These are phyloP conservation scores for Strigamia transsilvanica DNA, from an alignment of 2,888 invertebrate species.

Conservation along the genomic window DNA sequence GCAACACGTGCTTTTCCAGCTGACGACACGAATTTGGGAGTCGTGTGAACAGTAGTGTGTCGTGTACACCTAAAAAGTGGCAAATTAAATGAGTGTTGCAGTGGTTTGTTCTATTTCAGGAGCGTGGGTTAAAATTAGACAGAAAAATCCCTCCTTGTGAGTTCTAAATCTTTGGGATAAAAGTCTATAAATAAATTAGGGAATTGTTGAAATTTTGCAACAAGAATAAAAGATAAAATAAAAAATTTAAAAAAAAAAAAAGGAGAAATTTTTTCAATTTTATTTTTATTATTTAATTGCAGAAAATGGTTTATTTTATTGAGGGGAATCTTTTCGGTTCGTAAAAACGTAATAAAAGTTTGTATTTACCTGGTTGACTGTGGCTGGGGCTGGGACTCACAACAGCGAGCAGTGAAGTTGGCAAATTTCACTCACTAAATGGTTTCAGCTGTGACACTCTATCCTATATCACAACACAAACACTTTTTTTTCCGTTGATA, in stretches of 20 bases:
- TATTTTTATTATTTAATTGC: no score
- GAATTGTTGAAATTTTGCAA: no score
- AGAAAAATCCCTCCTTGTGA: constrained; percentile 7
- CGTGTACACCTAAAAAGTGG: background rate
- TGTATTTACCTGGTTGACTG: background rate
- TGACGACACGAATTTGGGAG: constrained; percentile 6
- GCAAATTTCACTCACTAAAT: background rate
- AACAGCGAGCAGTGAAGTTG: background rate
- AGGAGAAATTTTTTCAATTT: no score
- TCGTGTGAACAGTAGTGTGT: no score
- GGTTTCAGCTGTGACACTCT: constrained; percentile 21
- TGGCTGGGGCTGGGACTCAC: background rate
- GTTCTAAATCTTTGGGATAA: background rate
- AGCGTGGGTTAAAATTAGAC: constrained; percentile 4
- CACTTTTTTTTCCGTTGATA: constrained; percentile 32
- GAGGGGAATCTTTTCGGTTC: no score
- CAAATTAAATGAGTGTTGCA: background rate
- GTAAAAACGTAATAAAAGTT: background rate
- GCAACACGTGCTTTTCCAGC: constrained; percentile 23
- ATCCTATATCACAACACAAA: constrained; percentile 16
- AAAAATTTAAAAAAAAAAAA: no score
- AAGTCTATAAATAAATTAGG: background rate
- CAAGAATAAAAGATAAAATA: no score
- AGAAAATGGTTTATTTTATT: no score
- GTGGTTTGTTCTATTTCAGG: background rate